Evolutionary conservation across 2,888 invertebrate species (phyloP), one percentile per base, ranked within the genome.

Genomic region (Mesoligia furuncula): DNA sequence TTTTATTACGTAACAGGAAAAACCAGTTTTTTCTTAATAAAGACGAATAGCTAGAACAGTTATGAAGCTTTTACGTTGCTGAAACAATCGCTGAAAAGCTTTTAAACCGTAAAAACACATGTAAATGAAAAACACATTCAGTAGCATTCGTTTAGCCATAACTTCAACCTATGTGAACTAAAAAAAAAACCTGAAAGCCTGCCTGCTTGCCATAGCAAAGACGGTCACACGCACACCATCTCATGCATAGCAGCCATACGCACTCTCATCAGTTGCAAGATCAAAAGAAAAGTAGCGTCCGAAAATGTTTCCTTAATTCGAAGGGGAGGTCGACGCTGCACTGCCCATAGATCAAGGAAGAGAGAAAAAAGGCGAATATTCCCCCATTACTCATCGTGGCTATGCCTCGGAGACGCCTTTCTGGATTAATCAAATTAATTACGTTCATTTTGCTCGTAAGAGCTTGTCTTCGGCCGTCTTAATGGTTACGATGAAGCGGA

Each of bases 381-480:
- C 88, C 85, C 83, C 90, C 90, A 94, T 95, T 93, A 93, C 91
- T 95, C 95, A 95, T 95, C 93, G 86, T 83, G 69, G 89, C 90
- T 90, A 91, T 91, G 91, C 92, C 90, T 89, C 90, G 88, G 90
- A 92, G 93, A 93, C 93, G 86, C 80, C 86, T 91, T 93, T 93
- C 89, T 90, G 91, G 91, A 95, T 95, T 95, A 94, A 95, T 95
- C 93, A 94, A 93, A 95, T 95, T 95, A 95, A 95, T 95, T 95
- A 95, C 93, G 91, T 93, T 93, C 86, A 88, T 88, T 94, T 93
- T 92, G 90, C 89, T 89, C 89, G 91, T 90, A 88, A 93, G 92
- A 91, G 91, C 85, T 88, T 84, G 78, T 85, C 88, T 85, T 87
- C 84, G 77, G 75, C 75, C 77, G 71, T 65, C 68, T 27, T 73